These are phyloP conservation scores for Nymphalis urticae DNA, from an alignment of 2,888 invertebrate species.

Conservation along the genomic window DNA sequence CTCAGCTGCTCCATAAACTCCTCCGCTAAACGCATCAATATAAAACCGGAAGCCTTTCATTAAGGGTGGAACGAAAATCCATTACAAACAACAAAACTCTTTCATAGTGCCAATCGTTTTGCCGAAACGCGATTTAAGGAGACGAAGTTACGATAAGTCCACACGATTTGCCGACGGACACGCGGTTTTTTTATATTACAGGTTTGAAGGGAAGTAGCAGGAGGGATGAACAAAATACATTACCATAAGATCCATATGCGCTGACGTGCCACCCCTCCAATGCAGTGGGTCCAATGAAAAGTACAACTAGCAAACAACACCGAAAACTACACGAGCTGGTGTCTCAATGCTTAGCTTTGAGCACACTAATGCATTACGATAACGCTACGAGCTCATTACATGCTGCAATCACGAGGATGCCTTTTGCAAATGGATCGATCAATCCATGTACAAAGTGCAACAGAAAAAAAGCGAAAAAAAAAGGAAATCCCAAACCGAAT, in stretches of 20 bases:
- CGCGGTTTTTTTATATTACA: slow-evolving; percentile 55
- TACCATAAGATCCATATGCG: slow-evolving; percentile 77
- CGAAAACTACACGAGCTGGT: slow-evolving; percentile 79
- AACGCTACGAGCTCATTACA: slow-evolving; percentile 79
- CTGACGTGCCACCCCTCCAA: slow-evolving; percentile 80
- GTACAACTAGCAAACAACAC: slow-evolving; percentile 75
- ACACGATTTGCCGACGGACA: slow-evolving; percentile 67
- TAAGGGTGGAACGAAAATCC: slow-evolving; percentile 62
- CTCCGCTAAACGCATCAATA: slow-evolving; percentile 87
- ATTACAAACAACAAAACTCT: slow-evolving; percentile 52
- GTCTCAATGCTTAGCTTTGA: slow-evolving; percentile 77
- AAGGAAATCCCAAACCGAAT: slow-evolving; percentile 74
- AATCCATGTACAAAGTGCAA: slow-evolving; percentile 76
- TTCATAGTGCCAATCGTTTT: slow-evolving; percentile 80
- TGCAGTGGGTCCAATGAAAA: slow-evolving; percentile 76
- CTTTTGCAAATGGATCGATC: slow-evolving; percentile 72
- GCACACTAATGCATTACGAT: slow-evolving; percentile 79
- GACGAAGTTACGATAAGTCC: slow-evolving; percentile 70
- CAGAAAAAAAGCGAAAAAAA: slow-evolving; percentile 64
- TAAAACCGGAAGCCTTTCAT: slow-evolving; percentile 72
- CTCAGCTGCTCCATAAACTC: slow-evolving; percentile 97
- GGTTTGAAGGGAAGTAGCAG: slow-evolving; percentile 71
- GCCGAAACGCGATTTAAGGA: slow-evolving; percentile 63
- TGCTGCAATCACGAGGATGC: slow-evolving; percentile 74
- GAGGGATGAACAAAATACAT: slow-evolving; percentile 73